Evolutionary conservation across 2,113 vertebrate species (phyloP).

Genomic region (Xerus inauris): DNA sequence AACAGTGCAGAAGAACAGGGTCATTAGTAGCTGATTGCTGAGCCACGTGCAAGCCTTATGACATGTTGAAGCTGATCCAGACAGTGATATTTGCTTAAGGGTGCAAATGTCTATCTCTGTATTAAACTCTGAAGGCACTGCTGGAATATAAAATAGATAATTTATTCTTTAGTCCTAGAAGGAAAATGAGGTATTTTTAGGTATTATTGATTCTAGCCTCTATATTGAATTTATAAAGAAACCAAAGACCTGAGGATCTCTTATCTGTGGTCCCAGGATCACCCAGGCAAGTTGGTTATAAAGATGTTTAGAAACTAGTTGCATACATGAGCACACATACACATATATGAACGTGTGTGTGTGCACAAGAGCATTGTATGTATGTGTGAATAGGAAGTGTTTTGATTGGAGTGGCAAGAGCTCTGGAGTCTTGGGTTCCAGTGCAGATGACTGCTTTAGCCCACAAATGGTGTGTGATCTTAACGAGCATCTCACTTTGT

Average conservation of each 20-base stretch:
- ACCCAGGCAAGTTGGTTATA: not conserved
- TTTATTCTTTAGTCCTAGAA: conserved; percentile 59
- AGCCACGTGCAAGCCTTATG: not conserved
- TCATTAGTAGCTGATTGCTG: conserved; percentile 59
- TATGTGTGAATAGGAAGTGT: not conserved
- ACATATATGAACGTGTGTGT: not conserved
- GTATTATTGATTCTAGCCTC: conserved; percentile 59
- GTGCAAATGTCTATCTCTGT: conserved; percentile 61
- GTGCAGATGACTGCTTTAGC: not conserved
- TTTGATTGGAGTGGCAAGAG: not conserved
- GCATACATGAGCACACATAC: not conserved
- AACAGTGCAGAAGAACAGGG: conserved; percentile 19
- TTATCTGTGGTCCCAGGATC: not conserved
- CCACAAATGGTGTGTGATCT: not conserved
- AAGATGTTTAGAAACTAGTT: not conserved
- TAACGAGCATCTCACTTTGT: not conserved
- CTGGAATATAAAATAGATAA: conserved; percentile 62
- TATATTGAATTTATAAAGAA: conserved; percentile 59
- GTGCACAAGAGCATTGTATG: not conserved
- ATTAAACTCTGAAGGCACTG: conserved; percentile 55
- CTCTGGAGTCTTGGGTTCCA: not conserved
- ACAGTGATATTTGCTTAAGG: conserved; percentile 64
- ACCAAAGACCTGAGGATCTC: not conserved
- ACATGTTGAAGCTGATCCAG: conserved; percentile 47
- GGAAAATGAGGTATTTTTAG: conserved; percentile 71